Percentiles rank a stretch among this genome's conserved stretches.
Conservation (phyloP, 2,888 invertebrate species). For the Melipona beecheii region DNA sequence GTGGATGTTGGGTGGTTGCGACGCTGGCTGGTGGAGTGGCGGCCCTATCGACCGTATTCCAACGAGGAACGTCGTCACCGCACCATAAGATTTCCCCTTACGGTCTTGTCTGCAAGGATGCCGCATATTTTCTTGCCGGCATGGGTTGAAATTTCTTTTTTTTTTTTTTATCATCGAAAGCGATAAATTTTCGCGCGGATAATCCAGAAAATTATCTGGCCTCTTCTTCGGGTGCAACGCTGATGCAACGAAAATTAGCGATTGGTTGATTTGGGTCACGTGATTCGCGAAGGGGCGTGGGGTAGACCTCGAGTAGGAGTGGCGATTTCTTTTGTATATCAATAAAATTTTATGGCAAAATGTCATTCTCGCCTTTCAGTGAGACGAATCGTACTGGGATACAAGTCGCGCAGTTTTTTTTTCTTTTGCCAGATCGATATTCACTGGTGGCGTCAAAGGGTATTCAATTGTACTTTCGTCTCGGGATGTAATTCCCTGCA, state of each 20-base stretch:
- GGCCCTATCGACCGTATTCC: constrained; percentile 72
- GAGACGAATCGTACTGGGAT: no score
- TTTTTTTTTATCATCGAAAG: not conserved
- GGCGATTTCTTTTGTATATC: no score
- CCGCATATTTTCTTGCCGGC: constrained; percentile 47
- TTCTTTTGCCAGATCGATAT: constrained; percentile 31
- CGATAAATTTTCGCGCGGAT: no score
- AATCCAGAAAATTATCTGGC: no score
- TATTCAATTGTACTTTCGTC: constrained; percentile 23
- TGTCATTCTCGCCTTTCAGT: no score
- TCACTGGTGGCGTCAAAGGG: not conserved
- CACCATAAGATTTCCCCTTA: constrained; percentile 71
- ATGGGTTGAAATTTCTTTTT: constrained; percentile 23
- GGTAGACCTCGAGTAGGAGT: no score
- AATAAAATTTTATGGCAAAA: no score
- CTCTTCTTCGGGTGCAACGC: no score
- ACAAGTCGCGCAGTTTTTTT: not conserved
- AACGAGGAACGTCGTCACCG: constrained; percentile 68
- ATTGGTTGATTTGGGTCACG: no score
- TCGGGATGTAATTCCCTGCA: not conserved
- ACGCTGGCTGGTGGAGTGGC: constrained; percentile 63
- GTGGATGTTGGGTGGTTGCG: constrained; percentile 57
- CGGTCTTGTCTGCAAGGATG: constrained; percentile 45
- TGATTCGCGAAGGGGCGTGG: no score
- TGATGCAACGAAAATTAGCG: no score